phyloP scores from a whole-genome alignment of 2,888 invertebrate genomes.

The Homarus gammarus region DNA sequence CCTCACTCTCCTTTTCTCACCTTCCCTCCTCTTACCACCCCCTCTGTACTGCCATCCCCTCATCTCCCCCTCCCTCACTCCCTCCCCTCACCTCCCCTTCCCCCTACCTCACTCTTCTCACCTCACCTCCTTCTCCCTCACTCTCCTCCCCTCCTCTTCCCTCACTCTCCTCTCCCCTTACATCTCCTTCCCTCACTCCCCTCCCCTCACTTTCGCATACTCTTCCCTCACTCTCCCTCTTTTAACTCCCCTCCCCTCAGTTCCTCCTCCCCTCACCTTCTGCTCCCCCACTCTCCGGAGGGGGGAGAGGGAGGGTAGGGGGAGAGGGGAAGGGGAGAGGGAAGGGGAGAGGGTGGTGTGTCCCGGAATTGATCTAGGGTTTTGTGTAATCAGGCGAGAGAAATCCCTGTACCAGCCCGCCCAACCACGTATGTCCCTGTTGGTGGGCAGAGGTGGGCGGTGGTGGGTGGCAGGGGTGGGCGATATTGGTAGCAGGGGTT shows the following conservation, averaged over 20 bases:
- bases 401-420: background rate
- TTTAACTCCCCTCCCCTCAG: background rate
- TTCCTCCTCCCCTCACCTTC: background rate
- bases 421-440: no score
- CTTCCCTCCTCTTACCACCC: no score
- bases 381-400: constrained; percentile 34
- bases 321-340: background rate
- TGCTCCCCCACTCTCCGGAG: background rate
- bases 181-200: background rate
- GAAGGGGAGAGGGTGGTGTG: background rate
- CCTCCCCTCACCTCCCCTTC: background rate
- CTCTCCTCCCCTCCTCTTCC: no score
- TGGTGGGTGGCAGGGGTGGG: background rate
- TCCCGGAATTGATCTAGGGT: constrained; percentile 19
- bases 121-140: background rate
- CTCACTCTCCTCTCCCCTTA: no score
- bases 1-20: no score
- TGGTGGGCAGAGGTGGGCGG: background rate
- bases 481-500: background rate
- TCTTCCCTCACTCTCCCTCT: background rate
- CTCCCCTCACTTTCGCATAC: background rate
- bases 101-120: background rate
- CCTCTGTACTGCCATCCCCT: background rate
- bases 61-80: background rate
- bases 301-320: background rate